phyloP scores from a whole-genome alignment of 2,888 invertebrate species.

The Chalcosyrphus nemorum region DNA sequence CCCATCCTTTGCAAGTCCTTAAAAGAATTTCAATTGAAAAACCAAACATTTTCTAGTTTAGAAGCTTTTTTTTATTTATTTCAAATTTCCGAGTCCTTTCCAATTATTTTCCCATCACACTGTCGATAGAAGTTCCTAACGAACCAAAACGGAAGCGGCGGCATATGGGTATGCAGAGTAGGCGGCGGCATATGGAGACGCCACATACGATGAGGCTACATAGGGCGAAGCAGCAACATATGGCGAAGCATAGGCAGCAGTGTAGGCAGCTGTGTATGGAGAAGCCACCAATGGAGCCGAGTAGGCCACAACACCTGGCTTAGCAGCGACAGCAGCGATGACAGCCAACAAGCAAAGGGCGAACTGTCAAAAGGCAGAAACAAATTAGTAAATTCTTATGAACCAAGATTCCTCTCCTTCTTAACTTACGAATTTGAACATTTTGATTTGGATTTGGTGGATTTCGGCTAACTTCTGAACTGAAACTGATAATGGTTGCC shows the following conservation, averaged over 20 bases:
- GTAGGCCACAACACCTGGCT: constrained; percentile 76
- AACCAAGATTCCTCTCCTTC: not conserved
- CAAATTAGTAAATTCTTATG: not conserved
- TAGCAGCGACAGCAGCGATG: constrained; percentile 76
- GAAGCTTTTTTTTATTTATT: no score
- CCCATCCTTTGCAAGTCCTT: no score
- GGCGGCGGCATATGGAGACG: constrained; percentile 75
- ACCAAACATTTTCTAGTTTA: no score
- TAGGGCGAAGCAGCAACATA: constrained; percentile 76
- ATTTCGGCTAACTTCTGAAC: constrained; percentile 11
- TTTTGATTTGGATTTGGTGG: constrained; percentile 17
- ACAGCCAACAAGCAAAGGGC: constrained; percentile 77
- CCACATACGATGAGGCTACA: constrained; percentile 69
- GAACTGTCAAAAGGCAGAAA: constrained; percentile 8
- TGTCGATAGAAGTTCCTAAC: constrained; percentile 32
- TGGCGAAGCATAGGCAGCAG: constrained; percentile 67
- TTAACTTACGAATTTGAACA: constrained; percentile 62
- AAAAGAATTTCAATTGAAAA: no score
- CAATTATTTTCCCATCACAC: not conserved
- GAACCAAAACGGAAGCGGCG: constrained; percentile 67
- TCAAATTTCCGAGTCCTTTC: not conserved
- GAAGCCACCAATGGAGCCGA: constrained; percentile 74
- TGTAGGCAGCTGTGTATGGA: constrained; percentile 71
- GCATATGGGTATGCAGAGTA: constrained; percentile 73
- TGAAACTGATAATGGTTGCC: constrained; percentile 9